Base-by-base conservation (phyloP, 1,140 invertebrate genomes). In the Drosophila mauritiana region DNA sequence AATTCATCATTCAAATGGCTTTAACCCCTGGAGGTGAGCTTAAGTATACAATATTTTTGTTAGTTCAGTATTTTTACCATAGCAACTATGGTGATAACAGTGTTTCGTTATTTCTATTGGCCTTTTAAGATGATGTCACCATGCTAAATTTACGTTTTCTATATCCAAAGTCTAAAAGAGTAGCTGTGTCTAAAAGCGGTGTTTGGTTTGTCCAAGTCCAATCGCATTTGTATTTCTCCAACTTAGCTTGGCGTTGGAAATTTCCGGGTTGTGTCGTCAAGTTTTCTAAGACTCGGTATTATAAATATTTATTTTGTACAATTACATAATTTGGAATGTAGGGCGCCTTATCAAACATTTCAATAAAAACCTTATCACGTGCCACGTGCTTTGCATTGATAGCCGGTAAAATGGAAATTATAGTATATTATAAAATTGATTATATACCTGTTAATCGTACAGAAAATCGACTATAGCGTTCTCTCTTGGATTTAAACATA, bases 301-400 rank as follows among this genome's bases (percentile, higher is more conserved):
- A 4, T 3, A 3, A 36, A 11, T 65, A 11, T 36, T 65, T 22
- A 65, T 36, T 31, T n/a, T 12, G 10, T 22, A 31, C 55, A 53
- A 25, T 25, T 3, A 1, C 12, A 31, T 1, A 31, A 31, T 31
- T 31, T 31, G 1, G 34, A 53, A 69, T 39, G n/a, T 63, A 11
- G 52, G 67, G 8, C 64, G 61, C 12, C 53, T 75, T 42, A 75
- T 75, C 70, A 27, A 25, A 2, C 10, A 11, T 58, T 39, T 22
- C 17, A 10, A 58, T 20, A 65, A 11, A 2, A 10, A 3, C n/a
- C 42, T 27, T 56, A 45, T 40, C 51, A 48, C 22, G 25, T 11
- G 67, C 64, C 67, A 70, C 67, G 67, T 70, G 67, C 64, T 56
- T 11, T 5, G 17, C 13, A 13, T 1, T 40, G 15, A 57, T 20